Percentiles rank a stretch among this genome's conserved stretches.
phyloP scores from a whole-genome alignment of 2,888 invertebrate genomes.

The Phytoseiulus persimilis region DNA sequence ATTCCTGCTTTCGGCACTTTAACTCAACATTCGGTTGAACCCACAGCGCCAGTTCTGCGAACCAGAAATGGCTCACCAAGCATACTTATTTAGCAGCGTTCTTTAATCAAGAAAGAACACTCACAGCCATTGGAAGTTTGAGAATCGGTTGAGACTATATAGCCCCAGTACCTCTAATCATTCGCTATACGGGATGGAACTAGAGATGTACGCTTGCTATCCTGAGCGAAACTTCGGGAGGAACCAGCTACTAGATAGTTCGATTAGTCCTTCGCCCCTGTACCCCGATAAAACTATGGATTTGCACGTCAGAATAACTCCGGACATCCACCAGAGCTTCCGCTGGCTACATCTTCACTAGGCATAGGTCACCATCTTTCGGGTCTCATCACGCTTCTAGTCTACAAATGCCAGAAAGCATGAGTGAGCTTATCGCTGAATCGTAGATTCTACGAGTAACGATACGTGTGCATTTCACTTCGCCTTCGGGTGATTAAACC shows the following conservation, averaged over 20 bases:
- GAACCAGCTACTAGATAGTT: conserved; percentile 68
- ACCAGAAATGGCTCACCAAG: conserved; percentile 66
- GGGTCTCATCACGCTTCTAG: conserved; percentile 62
- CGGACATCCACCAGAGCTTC: conserved; percentile 65
- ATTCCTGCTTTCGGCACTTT: conserved; percentile 58
- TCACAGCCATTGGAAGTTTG: conserved; percentile 69
- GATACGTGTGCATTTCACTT: conserved; percentile 59
- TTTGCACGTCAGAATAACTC: conserved; percentile 69
- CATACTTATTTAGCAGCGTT: conserved; percentile 55
- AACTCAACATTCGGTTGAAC: conserved; percentile 66
- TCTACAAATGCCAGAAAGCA: conserved; percentile 48
- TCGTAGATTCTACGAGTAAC: conserved; percentile 53
- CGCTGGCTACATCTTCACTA: conserved; percentile 63
- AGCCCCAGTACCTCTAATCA: conserved; percentile 63
- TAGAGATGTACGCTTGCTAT: conserved; percentile 57
- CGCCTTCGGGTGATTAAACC: conserved; percentile 59
- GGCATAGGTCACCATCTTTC: conserved; percentile 67
- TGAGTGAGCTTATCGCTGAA: conserved; percentile 27
- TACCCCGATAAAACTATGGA: conserved; percentile 68
- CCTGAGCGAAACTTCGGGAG: conserved; percentile 68
- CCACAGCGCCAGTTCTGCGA: conserved; percentile 72
- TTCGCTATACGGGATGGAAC: conserved; percentile 66
- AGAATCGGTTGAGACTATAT: conserved; percentile 66
- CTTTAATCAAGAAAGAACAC: conserved; percentile 54
- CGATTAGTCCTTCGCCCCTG: conserved; percentile 62